A percentile compares a stretch with the other conserved stretches of the same genome.
These are phyloP conservation scores for Isoperla grammatica DNA, from an alignment of 2,888 invertebrate species.

Conservation along the genomic window DNA sequence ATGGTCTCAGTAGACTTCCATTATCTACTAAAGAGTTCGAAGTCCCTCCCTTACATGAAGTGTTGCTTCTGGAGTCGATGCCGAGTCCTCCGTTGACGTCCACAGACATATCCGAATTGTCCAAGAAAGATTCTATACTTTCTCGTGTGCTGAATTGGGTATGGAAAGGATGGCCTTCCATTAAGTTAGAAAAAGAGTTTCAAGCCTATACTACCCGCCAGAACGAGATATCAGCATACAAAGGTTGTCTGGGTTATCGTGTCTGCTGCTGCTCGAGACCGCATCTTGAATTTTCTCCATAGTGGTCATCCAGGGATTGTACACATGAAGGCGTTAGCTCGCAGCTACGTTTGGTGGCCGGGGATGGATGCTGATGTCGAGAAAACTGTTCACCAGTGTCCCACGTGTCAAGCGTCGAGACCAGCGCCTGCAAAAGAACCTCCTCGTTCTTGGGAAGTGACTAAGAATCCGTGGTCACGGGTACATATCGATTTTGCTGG, in stretches of 20 bases:
- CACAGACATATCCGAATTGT: too few relatives aligned
- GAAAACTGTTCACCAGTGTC: slow-evolving; percentile 18
- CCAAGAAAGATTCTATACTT: too few relatives aligned
- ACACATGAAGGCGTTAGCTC: slow-evolving; percentile 16
- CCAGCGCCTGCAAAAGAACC: slow-evolving; percentile 26
- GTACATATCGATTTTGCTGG: slow-evolving; percentile 33
- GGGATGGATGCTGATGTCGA: slow-evolving; percentile 26
- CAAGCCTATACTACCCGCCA: neutral
- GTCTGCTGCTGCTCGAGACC: slow-evolving; percentile 19
- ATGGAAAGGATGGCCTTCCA: too few relatives aligned
- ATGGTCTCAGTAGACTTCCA: slow-evolving; percentile 24
- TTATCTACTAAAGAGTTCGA: neutral
- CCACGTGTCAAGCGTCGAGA: slow-evolving; percentile 24
- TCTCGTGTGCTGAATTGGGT: too few relatives aligned
- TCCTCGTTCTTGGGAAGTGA: slow-evolving; percentile 31
- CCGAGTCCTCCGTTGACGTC: too few relatives aligned
- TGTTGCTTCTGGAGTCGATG: too few relatives aligned
- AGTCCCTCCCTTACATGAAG: too few relatives aligned
- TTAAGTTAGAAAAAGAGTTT: neutral
- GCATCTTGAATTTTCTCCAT: neutral
- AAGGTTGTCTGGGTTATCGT: slow-evolving; percentile 30
- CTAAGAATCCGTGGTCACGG: slow-evolving; percentile 30
- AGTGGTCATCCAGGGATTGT: neutral
- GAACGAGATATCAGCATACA: neutral
- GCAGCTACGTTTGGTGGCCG: slow-evolving; percentile 29